Conservation (phyloP, 1,140 invertebrate genomes). For the Sitophilus oryzae region DNA sequence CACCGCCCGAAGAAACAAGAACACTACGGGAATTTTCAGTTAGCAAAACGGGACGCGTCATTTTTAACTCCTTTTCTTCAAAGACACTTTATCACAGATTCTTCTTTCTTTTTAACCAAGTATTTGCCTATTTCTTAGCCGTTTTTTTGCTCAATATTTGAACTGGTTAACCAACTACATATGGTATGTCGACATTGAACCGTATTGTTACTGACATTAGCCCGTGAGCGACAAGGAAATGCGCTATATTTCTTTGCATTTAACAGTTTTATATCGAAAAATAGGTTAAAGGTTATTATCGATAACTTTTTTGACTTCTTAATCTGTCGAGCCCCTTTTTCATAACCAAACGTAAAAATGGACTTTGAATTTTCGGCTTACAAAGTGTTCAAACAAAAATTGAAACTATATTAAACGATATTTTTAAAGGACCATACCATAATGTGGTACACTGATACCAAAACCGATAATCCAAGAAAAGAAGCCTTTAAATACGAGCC, state of each 20-base stretch:
- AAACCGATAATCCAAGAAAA: no score
- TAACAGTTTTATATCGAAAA: background rate
- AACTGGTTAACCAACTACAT: background rate
- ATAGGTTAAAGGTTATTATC: background rate
- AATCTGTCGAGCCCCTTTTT: background rate
- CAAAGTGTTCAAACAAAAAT: no score
- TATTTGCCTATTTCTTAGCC: no score
- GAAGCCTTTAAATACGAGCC: no score
- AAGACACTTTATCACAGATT: no score
- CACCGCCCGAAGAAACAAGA: conserved; percentile 15
- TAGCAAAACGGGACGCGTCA: conserved; percentile 23
- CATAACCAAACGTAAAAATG: background rate
- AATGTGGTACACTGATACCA: no score
- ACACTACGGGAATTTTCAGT: conserved; percentile 28
- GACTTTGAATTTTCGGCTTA: no score
- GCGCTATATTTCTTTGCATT: background rate
- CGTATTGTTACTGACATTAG: background rate
- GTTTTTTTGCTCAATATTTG: no score
- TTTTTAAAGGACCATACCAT: no score
- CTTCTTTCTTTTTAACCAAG: no score
- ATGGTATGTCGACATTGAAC: background rate
- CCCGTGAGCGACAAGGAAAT: background rate
- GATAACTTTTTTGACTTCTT: background rate
- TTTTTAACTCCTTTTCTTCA: conserved; percentile 7
- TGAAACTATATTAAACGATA: no score